Evolutionary conservation across 1,140 invertebrate genomes (phyloP), one percentile per base, ranked within the genome.

Genomic region (Leguminivora glycinivorella): DNA sequence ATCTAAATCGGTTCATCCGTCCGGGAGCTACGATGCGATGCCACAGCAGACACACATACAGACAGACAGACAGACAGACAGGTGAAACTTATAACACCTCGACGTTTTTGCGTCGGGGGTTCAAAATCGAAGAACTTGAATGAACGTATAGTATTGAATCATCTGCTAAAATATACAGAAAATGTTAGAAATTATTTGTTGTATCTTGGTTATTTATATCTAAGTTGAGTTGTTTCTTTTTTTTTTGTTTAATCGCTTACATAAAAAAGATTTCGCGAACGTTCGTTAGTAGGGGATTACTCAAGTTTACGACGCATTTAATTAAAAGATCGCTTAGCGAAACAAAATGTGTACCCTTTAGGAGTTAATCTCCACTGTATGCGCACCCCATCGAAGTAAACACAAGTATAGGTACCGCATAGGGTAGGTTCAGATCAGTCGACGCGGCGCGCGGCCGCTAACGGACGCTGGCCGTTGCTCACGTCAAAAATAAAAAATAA

Each of bases 321-420:
- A 43, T 43, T 43, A 43, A 43, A 43, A 43, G 9, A 9, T 12
- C 34, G 40, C 40, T 17, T 43, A 43, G 40, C 40, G 40, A 43
- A 43, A 43, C 40, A 17, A 43, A 43, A 43, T 17, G 40, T 43
- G 14, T 43, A 38, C 10, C 34, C 10, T 43, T 43, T 17, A 43
- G 40, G 40, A 9, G 52, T 26, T 60, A 60, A 60, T 60, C 56
- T 60, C 52, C 85, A 78, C 80, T 81, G 85, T 87, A 72, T 75
- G 70, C 69, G 71, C 80, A 86, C 83, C 83, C 85, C 82, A 84
- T 88, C 87, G 83, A 86, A 87, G 85, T 87, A 87, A 87, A 89
- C 83, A 87, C 72, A 87, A 83, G 80, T 87, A 87, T 89, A 89
- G 80, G 71, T 71, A 74, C 77, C 70, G 56, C 68, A 29, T 66